These are phyloP conservation scores for Daubentonia madagascariensis DNA, from an alignment of 2,113 vertebrate genomes.

Conservation along the genomic window DNA sequence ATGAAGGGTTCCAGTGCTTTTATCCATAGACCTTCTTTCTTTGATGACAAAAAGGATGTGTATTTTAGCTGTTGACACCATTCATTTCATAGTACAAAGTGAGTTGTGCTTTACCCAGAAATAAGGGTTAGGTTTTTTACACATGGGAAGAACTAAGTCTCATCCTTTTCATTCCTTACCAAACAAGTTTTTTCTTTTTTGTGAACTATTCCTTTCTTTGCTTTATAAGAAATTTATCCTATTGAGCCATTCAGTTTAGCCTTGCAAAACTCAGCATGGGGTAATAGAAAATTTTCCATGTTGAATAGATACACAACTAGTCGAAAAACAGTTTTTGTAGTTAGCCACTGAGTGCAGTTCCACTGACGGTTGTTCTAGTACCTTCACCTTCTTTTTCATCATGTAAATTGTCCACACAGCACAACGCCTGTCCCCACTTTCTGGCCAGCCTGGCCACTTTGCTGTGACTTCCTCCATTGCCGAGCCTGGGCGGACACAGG, in stretches of 20 bases:
- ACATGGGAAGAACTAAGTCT: background rate
- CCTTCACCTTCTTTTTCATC: background rate
- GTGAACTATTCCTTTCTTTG: background rate
- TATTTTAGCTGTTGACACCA: background rate
- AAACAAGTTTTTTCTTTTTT: background rate
- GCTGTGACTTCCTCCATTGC: background rate
- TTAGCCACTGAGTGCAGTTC: background rate
- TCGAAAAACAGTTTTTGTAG: background rate
- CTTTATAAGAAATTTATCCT: background rate
- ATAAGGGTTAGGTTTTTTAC: background rate
- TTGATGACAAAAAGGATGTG: background rate
- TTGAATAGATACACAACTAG: background rate
- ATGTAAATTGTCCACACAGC: fast-evolving
- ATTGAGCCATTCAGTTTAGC: background rate
- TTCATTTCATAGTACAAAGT: background rate
- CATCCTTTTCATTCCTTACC: background rate
- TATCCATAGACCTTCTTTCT: background rate
- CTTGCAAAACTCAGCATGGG: background rate
- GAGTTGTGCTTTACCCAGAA: background rate
- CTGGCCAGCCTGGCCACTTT: background rate
- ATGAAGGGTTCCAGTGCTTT: background rate
- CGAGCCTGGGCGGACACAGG: fast-evolving
- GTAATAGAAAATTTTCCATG: background rate
- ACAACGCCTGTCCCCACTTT: background rate
- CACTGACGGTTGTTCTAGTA: fast-evolving